phyloP scores from a whole-genome alignment of 2,113 vertebrate genomes.

The Jacana jacana region DNA sequence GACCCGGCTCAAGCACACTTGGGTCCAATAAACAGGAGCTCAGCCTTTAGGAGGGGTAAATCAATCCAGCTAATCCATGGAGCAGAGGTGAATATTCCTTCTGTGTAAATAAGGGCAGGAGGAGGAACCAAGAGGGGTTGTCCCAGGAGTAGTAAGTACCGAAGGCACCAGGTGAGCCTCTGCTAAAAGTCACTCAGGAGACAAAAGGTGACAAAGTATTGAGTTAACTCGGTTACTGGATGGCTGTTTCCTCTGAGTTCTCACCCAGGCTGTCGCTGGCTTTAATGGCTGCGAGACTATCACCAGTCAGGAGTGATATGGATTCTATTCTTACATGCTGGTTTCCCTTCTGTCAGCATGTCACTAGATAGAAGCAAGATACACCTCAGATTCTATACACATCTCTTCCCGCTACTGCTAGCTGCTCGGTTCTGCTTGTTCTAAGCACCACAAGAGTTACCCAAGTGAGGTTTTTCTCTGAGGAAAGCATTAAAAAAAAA shows the following conservation, averaged over 20 bases:
- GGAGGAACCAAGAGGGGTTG: not conserved
- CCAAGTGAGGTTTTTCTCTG: not conserved
- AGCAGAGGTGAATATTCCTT: not conserved
- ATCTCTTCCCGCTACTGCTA: not conserved
- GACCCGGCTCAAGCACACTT: not conserved
- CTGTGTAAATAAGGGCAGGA: not conserved
- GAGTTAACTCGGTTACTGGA: not conserved
- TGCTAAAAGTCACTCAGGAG: not conserved
- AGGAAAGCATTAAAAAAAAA: not conserved
- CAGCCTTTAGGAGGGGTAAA: not conserved
- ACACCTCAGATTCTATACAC: not conserved
- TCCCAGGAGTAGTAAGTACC: not conserved
- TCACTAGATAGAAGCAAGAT: not conserved
- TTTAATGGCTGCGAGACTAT: conserved; percentile 2
- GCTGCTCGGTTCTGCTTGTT: not conserved
- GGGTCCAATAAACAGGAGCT: not conserved
- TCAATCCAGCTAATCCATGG: not conserved
- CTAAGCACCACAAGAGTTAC: not conserved
- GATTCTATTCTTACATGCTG: not conserved
- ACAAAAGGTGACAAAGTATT: not conserved
- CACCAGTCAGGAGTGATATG: not conserved
- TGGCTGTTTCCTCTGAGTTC: conserved; percentile 15
- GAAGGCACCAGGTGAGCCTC: conserved; percentile 41
- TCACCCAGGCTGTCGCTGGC: not conserved
- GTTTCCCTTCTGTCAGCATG: not conserved